Conservation (phyloP, 1,140 invertebrate species). For the Leptinotarsa texana region DNA sequence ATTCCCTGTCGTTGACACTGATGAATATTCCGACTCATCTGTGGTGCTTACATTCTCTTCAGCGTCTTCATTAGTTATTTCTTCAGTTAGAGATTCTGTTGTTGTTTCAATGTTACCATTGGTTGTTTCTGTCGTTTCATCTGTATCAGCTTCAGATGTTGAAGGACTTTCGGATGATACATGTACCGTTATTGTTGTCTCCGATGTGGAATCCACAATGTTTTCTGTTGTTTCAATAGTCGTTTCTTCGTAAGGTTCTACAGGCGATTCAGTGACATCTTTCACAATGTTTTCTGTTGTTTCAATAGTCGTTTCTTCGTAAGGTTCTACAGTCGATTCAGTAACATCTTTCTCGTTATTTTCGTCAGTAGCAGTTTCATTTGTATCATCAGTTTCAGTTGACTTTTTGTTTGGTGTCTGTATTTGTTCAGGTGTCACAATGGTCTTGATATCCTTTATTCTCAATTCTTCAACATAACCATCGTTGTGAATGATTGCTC, state of each 20-base stretch:
- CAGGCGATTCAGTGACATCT: not conserved
- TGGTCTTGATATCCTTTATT: not conserved
- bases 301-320: not conserved
- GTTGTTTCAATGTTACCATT: not conserved
- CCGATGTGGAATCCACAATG: not conserved
- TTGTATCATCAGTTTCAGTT: not conserved
- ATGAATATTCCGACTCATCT: not conserved
- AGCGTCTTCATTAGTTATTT: not conserved
- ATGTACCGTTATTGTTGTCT: not conserved
- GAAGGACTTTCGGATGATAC: not conserved
- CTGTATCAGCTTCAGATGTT: not conserved
- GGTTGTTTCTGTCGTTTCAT: not conserved
- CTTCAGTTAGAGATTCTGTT: not conserved
- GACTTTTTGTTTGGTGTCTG: not conserved
- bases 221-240: not conserved
- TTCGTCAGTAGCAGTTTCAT: not conserved
- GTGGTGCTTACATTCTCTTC: not conserved
- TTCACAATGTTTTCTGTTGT: not conserved
- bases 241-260: constrained; percentile 14
- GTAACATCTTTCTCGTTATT: not conserved
- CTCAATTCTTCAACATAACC: constrained; percentile 15
- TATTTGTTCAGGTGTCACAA: not conserved
- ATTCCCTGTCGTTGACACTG: not conserved
- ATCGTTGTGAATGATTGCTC: not conserved
- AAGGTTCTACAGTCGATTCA: not conserved